Conservation (phyloP, 2,888 invertebrate species). For the Lycophotia porphyrea region DNA sequence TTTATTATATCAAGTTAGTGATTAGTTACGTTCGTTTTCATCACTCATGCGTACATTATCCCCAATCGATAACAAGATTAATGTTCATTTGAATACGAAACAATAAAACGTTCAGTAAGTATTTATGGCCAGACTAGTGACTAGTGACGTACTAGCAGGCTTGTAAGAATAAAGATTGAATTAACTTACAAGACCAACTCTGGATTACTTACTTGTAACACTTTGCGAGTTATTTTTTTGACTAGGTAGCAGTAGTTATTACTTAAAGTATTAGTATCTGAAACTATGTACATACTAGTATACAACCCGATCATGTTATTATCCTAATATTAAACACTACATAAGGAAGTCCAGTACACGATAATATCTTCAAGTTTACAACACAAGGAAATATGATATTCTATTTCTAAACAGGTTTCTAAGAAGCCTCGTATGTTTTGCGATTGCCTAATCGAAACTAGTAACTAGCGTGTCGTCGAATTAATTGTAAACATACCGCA, state of each 20-base stretch:
- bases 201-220: not conserved
- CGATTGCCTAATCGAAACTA: conserved; percentile 1
- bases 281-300: no score
- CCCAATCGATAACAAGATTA: not conserved
- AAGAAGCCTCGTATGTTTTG: conserved; percentile 19
- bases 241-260: not conserved
- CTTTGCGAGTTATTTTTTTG: not conserved
- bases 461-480: not conserved
- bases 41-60: not conserved
- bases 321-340: not conserved
- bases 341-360: not conserved
- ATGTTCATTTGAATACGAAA: not conserved
- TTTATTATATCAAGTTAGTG: conserved; percentile 3
- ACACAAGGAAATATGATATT: conserved; percentile 39
- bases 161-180: not conserved
- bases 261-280: not conserved
- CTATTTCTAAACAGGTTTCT: conserved; percentile 41
- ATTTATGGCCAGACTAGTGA: not conserved
- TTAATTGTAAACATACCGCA: conserved; percentile 12
- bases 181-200: conserved; percentile 5
- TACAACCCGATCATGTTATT: not conserved
- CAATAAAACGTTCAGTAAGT: not conserved
- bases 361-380: conserved; percentile 8
- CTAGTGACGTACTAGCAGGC: not conserved
- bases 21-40: not conserved